phyloP scores from a whole-genome alignment of 2,888 invertebrate genomes.

The Gymnocheta viridis region DNA sequence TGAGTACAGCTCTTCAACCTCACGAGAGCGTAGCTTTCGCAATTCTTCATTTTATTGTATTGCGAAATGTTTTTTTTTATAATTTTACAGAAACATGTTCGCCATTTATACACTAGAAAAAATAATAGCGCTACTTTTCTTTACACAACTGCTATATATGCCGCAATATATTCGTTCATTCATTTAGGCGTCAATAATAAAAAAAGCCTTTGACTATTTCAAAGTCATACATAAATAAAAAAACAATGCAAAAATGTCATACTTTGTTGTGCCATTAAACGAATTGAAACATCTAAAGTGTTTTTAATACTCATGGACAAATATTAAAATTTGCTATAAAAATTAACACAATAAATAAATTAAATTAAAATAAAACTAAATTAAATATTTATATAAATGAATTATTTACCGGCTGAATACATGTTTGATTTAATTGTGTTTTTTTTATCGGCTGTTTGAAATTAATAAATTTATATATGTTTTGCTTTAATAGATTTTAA shows the following conservation, averaged over 20 bases:
- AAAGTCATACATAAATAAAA: constrained; percentile 29
- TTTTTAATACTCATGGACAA: constrained; percentile 16
- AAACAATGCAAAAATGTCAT: constrained; percentile 36
- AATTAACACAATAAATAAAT: constrained; percentile 17
- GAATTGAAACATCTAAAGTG: constrained; percentile 31
- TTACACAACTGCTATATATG: constrained; percentile 1
- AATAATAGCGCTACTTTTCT: not conserved
- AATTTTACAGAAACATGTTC: no score
- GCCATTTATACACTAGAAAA: no score
- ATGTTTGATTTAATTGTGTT: constrained; percentile 67
- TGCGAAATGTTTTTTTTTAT: no score
- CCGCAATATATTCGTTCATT: not conserved
- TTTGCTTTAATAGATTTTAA: constrained; percentile 12
- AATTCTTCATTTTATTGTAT: no score
- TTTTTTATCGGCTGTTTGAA: constrained; percentile 48
- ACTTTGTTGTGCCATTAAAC: constrained; percentile 19
- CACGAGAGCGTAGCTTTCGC: no score
- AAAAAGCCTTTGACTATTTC: constrained; percentile 6
- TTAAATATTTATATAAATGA: constrained; percentile 27
- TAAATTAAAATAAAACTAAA: constrained; percentile 5
- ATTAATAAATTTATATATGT: constrained; percentile 24
- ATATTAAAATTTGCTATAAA: not conserved
- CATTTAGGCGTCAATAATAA: not conserved
- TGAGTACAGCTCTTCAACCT: no score
- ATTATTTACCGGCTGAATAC: constrained; percentile 80